These are phyloP conservation scores for Oryzias curvinotus DNA, from an alignment of 2,113 vertebrate genomes.

Conservation along the genomic window DNA sequence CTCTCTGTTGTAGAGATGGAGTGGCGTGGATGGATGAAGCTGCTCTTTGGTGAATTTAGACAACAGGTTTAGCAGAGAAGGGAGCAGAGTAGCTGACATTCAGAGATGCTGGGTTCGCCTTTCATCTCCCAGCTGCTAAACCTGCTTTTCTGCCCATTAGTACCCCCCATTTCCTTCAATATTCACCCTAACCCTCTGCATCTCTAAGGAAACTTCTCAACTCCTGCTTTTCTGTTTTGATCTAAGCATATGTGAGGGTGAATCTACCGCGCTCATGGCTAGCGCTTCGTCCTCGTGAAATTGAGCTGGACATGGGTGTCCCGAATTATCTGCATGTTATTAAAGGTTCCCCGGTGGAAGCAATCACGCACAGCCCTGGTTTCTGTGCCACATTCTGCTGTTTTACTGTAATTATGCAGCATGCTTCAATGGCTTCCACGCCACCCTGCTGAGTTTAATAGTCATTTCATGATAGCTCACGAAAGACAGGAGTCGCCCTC, in stretches of 20 bases:
- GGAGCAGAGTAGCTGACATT: slow-evolving; percentile 29
- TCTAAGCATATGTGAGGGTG: slow-evolving; percentile 60
- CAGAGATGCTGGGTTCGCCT: slow-evolving; percentile 48
- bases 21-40: slow-evolving; percentile 29
- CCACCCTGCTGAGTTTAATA: slow-evolving; percentile 13
- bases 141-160: slow-evolving; percentile 48
- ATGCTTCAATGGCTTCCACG: slow-evolving; percentile 41
- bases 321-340: slow-evolving; percentile 31
- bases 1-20: slow-evolving; percentile 37
- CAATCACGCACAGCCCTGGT: slow-evolving; percentile 40
- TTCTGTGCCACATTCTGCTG: slow-evolving; percentile 38
- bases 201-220: slow-evolving; percentile 53
- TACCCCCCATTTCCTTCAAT: slow-evolving; percentile 44
- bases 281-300: slow-evolving; percentile 20
- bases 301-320: slow-evolving; percentile 41
- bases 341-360: slow-evolving; percentile 51
- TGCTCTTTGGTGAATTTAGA: slow-evolving; percentile 49
- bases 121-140: slow-evolving; percentile 63
- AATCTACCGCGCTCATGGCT: slow-evolving; percentile 44
- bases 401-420: slow-evolving; percentile 40
- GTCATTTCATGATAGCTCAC: neutral
- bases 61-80: slow-evolving; percentile 45
- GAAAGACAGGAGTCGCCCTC: slow-evolving; percentile 11
- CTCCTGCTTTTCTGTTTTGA: slow-evolving; percentile 50
- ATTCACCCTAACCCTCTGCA: slow-evolving; percentile 32